Evolutionary conservation across 2,113 vertebrate species (phyloP), one percentile per base, ranked within the genome.

Genomic region (Nycticorax nycticorax): DNA sequence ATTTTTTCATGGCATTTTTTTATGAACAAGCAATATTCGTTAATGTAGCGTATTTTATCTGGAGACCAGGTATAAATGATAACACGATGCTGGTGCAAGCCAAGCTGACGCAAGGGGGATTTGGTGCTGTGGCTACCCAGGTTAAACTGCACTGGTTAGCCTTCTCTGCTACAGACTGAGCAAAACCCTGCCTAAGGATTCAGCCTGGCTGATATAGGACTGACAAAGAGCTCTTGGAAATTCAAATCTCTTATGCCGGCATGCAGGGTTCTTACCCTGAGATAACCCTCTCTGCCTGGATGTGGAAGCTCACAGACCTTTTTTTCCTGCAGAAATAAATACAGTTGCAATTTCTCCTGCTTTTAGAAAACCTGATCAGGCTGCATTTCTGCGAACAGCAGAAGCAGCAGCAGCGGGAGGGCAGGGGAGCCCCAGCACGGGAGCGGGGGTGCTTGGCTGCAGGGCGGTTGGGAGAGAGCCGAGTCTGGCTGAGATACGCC

Each of bases 131-230:
- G 52, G 66, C 10, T 12, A 3, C 2, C 16, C 17, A 17, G 33
- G 2, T 10, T 8, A 27, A 43, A 30, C 6, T 1, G 0, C 16
- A 22, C 14, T 43, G 33, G 19, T n/a, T 1, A 12, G 30, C 41
- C 50, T 53, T 12, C 32, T 7, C 33, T 26, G 47, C 83, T 19
- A 1, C 1, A 37, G 52, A 9, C 37, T 1, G 20, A 66, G 64
- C 85, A 81, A 69, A 45, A 50, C 35, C 52, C 68, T 52, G 56
- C 73, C 73, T 6, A 53, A 30, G 35, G 67, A 12, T 8, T 15
- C 48, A 64, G 68, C 78, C 78, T 35, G 82, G 37, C 79, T 71
- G 48, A 5, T 1, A 9, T 3, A 5, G 71, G 60, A 15, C 52
- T 43, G 62, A 13, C 60, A 33, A 15, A 8, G 23, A 53, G 67